A percentile compares a stretch with the other conserved stretches of the same genome.
These are phyloP conservation scores for Nycteola revayana DNA, from an alignment of 2,888 invertebrate species.

Conservation along the genomic window DNA sequence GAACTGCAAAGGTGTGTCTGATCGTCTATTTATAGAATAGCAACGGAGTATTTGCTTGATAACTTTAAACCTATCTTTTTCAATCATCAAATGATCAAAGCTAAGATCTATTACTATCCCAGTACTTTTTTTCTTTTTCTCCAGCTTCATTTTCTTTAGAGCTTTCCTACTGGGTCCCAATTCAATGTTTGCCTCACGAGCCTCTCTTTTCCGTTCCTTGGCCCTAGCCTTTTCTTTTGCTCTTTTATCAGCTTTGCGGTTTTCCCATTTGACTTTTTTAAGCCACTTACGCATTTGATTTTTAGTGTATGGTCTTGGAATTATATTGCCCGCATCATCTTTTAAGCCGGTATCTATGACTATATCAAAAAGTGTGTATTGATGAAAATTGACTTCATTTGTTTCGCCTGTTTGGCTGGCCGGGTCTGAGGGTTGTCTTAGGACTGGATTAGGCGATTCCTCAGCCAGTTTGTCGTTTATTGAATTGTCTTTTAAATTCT, in stretches of 20 bases:
- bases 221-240: conserved; percentile 86
- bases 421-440: no score
- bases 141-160: conserved; percentile 87
- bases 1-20: conserved; percentile 89
- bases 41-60: conserved; percentile 95
- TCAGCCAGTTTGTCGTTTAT: no score
- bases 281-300: conserved; percentile 85
- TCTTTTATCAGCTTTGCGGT: conserved; percentile 86
- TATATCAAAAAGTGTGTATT: conserved; percentile 65
- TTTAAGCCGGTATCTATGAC: conserved; percentile 70
- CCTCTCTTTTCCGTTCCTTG: conserved; percentile 86
- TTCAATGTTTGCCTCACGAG: conserved; percentile 86
- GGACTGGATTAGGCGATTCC: no score
- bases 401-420: conserved; percentile 17
- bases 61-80: conserved; percentile 93
- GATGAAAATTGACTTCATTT: conserved; percentile 43
- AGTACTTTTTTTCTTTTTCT: conserved; percentile 85
- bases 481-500: no score
- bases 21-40: conserved; percentile 94
- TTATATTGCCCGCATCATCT: conserved; percentile 66
- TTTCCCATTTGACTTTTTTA: conserved; percentile 88
- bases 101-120: conserved; percentile 93
- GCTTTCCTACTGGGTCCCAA: conserved; percentile 90
- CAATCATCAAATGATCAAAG: conserved; percentile 95
- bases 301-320: conserved; percentile 80